phyloP scores from a whole-genome alignment of 1,140 invertebrate species.

The Drosophila auraria region DNA sequence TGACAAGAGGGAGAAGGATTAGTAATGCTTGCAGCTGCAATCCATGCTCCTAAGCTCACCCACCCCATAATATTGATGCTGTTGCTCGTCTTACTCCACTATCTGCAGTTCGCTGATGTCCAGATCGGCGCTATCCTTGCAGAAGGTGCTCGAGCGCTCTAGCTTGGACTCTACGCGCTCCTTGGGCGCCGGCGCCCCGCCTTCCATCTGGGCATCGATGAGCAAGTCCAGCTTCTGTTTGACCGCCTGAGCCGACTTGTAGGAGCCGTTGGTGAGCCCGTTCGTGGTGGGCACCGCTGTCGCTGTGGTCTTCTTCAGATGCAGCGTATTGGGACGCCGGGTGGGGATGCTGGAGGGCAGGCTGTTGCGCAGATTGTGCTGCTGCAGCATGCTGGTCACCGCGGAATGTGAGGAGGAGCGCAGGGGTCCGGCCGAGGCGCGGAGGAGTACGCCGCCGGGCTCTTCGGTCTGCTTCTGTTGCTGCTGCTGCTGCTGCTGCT shows the following conservation, averaged over 20 bases:
- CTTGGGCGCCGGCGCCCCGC: slow-evolving; percentile 22
- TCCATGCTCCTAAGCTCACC: not conserved
- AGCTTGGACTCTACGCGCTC: slow-evolving; percentile 77
- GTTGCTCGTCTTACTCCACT: slow-evolving; percentile 64
- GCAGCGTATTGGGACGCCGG: slow-evolving; percentile 81
- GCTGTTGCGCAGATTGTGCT: slow-evolving; percentile 73
- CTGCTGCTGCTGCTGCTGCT: slow-evolving; percentile 72
- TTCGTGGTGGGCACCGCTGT: slow-evolving; percentile 25
- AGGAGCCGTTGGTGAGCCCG: slow-evolving; percentile 52
- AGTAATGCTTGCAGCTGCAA: not conserved
- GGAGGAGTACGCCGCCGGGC: slow-evolving; percentile 67
- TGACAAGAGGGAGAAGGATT: slow-evolving; percentile 8
- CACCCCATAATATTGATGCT: slow-evolving; percentile 10
- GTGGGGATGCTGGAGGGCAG: slow-evolving; percentile 80
- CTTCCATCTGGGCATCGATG: slow-evolving; percentile 63
- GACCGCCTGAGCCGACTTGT: slow-evolving; percentile 68
- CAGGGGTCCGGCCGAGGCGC: slow-evolving; percentile 58
- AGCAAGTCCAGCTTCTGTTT: slow-evolving; percentile 81
- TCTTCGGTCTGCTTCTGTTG: slow-evolving; percentile 65
- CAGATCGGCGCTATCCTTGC: slow-evolving; percentile 81
- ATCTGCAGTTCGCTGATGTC: slow-evolving; percentile 79
- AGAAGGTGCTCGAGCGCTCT: slow-evolving; percentile 84
- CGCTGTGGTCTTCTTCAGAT: slow-evolving; percentile 76
- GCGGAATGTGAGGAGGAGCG: slow-evolving; percentile 82
- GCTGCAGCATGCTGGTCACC: slow-evolving; percentile 71